These are phyloP conservation scores for Apamea crenata DNA, from an alignment of 2,888 invertebrate genomes.

Conservation along the genomic window DNA sequence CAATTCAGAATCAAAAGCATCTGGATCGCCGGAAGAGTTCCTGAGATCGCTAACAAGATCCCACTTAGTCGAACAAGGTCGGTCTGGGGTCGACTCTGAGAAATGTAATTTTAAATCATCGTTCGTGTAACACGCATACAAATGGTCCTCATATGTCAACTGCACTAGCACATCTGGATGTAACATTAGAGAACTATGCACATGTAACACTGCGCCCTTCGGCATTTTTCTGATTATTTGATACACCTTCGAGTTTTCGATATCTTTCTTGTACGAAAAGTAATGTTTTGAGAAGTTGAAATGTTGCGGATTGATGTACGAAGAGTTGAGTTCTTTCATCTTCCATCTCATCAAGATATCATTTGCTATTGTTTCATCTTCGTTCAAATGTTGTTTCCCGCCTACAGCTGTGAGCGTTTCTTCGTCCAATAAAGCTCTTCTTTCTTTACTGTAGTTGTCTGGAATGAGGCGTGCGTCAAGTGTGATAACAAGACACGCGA, in stretches of 20 bases:
- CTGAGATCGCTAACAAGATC: constrained; percentile 86
- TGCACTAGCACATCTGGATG: constrained; percentile 91
- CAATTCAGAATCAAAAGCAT: constrained; percentile 88
- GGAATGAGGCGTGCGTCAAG: constrained; percentile 68
- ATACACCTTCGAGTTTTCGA: constrained; percentile 92
- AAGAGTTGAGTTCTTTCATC: constrained; percentile 86
- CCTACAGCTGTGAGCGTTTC: constrained; percentile 89
- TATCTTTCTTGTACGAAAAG: constrained; percentile 90
- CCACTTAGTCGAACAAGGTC: constrained; percentile 86
- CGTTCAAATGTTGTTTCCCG: constrained; percentile 83
- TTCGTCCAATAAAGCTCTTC: constrained; percentile 75
- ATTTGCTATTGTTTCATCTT: constrained; percentile 89
- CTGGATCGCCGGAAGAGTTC: constrained; percentile 82
- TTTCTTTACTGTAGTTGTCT: constrained; percentile 71
- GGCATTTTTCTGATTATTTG: constrained; percentile 92
- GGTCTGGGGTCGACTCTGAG: constrained; percentile 75
- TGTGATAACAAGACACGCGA: constrained; percentile 66
- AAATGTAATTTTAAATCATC: constrained; percentile 81
- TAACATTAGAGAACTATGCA: constrained; percentile 92
- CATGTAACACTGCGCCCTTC: constrained; percentile 93
- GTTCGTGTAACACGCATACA: constrained; percentile 88
- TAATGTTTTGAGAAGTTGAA: constrained; percentile 93
- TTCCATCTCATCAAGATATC: constrained; percentile 91
- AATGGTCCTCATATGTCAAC: constrained; percentile 91
- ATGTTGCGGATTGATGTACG: constrained; percentile 84